Conservation (phyloP, 2,888 invertebrate species). For the Orthonevra nobilis region DNA sequence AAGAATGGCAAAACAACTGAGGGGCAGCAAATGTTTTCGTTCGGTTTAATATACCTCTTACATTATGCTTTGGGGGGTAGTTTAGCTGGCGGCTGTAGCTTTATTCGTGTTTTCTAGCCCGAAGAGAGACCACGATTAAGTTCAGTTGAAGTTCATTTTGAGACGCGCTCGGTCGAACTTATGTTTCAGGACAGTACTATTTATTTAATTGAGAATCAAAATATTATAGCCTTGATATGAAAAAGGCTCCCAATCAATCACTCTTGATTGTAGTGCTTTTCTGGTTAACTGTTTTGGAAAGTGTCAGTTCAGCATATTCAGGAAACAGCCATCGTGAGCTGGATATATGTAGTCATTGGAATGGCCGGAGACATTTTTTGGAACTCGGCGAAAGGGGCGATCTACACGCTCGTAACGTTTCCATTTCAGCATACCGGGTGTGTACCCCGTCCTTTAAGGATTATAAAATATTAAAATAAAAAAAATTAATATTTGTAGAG, state of each 20-base stretch:
- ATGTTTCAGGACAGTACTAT: conserved; percentile 43
- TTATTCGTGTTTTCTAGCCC: conserved; percentile 11
- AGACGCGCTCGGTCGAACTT: conserved; percentile 56
- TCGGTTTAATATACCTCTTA: conserved; percentile 51
- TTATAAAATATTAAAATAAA: conserved; percentile 3
- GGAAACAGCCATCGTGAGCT: conserved; percentile 77
- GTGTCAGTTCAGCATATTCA: conserved; percentile 73
- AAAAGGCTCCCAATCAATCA: conserved; percentile 12
- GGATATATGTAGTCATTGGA: conserved; percentile 80
- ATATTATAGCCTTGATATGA: conserved; percentile 33
- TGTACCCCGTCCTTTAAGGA: conserved; percentile 17
- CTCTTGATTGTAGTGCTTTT: conserved; percentile 10
- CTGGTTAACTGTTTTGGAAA: conserved; percentile 13
- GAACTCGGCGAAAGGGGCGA: conserved; percentile 80
- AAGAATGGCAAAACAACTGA: conserved; percentile 26
- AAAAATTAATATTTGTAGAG: conserved; percentile 70
- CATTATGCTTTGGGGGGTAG: conserved; percentile 31
- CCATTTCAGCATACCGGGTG: conserved; percentile 78
- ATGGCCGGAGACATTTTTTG: conserved; percentile 79
- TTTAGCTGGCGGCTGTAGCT: conserved; percentile 16
- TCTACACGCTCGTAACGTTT: conserved; percentile 78
- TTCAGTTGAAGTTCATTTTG: conserved; percentile 53
- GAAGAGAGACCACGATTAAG: neutral
- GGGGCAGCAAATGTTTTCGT: conserved; percentile 25
- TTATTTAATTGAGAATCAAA: conserved; percentile 4